These are phyloP conservation scores for Oreochromis spilurus DNA, from an alignment of 2,113 vertebrate genomes.

Conservation along the genomic window DNA sequence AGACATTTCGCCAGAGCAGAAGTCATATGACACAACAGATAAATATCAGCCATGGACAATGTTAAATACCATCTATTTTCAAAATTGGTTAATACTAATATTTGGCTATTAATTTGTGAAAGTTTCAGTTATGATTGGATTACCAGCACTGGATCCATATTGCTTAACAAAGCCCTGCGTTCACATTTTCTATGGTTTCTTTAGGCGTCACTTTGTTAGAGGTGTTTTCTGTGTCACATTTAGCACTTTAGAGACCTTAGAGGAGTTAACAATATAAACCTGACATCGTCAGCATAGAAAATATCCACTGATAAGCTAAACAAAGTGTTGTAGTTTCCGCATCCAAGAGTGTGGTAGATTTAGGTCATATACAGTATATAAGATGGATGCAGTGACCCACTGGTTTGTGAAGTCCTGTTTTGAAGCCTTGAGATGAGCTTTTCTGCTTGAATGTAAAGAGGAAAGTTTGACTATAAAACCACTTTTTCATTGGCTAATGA, in stretches of 20 bases:
- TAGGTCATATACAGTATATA: background rate
- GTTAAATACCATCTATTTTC: background rate
- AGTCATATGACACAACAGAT: background rate
- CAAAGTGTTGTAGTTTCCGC: background rate
- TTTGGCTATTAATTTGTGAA: background rate
- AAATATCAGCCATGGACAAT: background rate
- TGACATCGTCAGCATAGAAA: background rate
- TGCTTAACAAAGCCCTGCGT: background rate
- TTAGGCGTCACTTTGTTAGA: background rate
- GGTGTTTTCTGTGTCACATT: background rate
- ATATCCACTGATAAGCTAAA: background rate
- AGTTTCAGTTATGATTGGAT: background rate
- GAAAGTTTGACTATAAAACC: background rate
- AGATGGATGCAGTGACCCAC: background rate
- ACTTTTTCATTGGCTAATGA: background rate
- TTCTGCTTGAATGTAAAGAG: background rate
- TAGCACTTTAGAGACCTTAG: background rate
- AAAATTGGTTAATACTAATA: background rate
- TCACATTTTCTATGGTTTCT: background rate
- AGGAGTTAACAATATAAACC: background rate
- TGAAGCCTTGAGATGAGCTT: background rate
- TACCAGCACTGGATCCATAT: background rate
- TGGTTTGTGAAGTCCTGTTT: background rate
- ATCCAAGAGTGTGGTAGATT: background rate
- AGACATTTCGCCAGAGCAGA: background rate